phyloP scores from a whole-genome alignment of 2,113 vertebrate genomes.

The Apteryx mantelli region DNA sequence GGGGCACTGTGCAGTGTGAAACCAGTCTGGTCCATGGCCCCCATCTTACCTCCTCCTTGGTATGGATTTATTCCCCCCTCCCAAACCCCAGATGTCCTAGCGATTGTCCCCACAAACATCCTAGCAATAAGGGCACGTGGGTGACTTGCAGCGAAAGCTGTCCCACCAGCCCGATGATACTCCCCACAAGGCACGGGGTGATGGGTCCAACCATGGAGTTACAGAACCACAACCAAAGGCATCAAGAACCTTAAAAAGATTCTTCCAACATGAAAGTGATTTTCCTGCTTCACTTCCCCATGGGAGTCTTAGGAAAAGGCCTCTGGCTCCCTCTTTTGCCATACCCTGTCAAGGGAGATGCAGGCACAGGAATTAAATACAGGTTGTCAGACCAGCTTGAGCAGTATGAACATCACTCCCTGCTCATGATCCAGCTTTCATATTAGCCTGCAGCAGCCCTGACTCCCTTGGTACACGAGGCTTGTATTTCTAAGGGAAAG shows the following conservation, averaged over 20 bases:
- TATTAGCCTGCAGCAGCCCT: background rate
- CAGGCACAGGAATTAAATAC: background rate
- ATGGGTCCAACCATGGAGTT: background rate
- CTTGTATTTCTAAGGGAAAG: background rate
- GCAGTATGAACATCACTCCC: background rate
- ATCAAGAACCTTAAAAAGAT: background rate
- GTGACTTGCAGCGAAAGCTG: background rate
- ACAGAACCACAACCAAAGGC: background rate
- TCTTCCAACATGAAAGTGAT: rapidly evolving
- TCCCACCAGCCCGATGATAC: background rate
- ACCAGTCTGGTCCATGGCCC: background rate
- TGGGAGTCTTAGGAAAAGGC: background rate
- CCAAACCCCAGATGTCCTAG: background rate
- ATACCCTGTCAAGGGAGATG: background rate
- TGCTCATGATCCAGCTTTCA: background rate
- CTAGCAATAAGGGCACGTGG: background rate
- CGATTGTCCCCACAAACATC: background rate
- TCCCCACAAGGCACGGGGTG: rapidly evolving
- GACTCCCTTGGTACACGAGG: background rate
- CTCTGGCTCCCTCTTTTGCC: background rate
- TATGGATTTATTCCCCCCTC: background rate
- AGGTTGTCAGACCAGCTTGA: background rate
- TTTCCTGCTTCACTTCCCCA: background rate
- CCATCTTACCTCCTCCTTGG: background rate
- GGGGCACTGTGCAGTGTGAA: background rate